Base-by-base conservation (phyloP, 2,113 vertebrate genomes). In the Pan paniscus region DNA sequence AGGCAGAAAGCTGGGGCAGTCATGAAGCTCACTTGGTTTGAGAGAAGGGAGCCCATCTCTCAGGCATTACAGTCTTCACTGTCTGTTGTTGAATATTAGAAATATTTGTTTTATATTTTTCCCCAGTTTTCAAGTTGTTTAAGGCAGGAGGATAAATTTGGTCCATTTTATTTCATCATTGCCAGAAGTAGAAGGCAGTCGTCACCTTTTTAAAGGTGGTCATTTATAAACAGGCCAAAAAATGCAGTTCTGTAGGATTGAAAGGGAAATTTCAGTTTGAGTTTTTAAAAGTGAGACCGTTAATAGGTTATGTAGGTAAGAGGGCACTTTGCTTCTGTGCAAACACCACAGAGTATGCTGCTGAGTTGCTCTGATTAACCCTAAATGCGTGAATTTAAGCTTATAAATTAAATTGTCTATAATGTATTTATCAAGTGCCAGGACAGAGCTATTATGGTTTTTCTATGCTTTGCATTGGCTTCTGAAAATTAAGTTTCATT, bases 401-500 rank as follows among this genome's bases (percentile, higher is more conserved):
- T 7, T 96, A 40, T 86, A 84, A 98, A 97, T 97, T 68, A 95
- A 98, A 78, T 97, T 40, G 82, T 86, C 96, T 0, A 0, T 20
- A 85, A 50, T 43, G 30, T 97, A 83, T 89, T 97, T 97, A 93
- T 90, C 80, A 88, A 61, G 96, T 97, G 85, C 6, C 89, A 89
- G 75, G 91, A 97, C 89, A 61, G 84, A 91, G 86, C 93, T 91
- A 46, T 97, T 97, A 73, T 85, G 96, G 96, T 59, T 85, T 94
- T 70, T 84, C n/a, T 95, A 6, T 85, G 52, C 43, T 95, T 89
- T 85, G 18, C 6, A 14, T 40, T 78, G 22, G 48, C 13, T 64
- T 96, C 97, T 91, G 96, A 96, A 97, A 98, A 93, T 97, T 93
- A 97, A 86, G 96, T 97, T 98, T 98, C 85, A 95, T 89, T 98